Percentiles rank a stretch among this genome's conserved stretches.
phyloP scores from a whole-genome alignment of 2,888 invertebrate species.

The Candidula unifasciata region DNA sequence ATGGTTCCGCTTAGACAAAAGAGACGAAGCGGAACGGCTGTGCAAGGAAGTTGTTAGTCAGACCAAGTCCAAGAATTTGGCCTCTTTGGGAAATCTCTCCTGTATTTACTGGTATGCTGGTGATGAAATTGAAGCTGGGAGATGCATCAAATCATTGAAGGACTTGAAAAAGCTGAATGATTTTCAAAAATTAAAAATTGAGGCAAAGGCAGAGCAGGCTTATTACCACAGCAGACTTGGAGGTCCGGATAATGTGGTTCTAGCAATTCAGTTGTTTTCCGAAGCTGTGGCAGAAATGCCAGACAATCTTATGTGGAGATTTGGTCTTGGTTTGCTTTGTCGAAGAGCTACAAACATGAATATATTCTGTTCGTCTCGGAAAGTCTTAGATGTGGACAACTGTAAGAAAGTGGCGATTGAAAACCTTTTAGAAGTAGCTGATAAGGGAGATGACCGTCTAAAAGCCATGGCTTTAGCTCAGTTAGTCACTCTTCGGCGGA shows the following conservation, averaged over 20 bases:
- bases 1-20: background rate
- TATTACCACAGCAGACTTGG: slow-evolving; percentile 1
- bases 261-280: slow-evolving; percentile 1
- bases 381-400: no score
- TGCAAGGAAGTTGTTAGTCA: background rate
- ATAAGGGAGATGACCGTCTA: background rate
- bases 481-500: background rate
- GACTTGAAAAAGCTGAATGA: background rate
- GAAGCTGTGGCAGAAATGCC: background rate
- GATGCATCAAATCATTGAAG: background rate
- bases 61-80: background rate
- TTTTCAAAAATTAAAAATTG: no score
- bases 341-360: background rate
- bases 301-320: background rate
- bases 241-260: background rate
- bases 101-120: background rate
- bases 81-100: background rate
- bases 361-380: background rate
- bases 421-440: background rate
- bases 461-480: background rate
- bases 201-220: no score
- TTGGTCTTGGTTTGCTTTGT: background rate
- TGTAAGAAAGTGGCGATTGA: background rate
- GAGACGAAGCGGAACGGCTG: background rate
- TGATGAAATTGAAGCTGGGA: background rate